A percentile compares a stretch with the other conserved stretches of the same genome.
phyloP scores from a whole-genome alignment of 1,140 invertebrate species.

The Rhizoglyphus robini region DNA sequence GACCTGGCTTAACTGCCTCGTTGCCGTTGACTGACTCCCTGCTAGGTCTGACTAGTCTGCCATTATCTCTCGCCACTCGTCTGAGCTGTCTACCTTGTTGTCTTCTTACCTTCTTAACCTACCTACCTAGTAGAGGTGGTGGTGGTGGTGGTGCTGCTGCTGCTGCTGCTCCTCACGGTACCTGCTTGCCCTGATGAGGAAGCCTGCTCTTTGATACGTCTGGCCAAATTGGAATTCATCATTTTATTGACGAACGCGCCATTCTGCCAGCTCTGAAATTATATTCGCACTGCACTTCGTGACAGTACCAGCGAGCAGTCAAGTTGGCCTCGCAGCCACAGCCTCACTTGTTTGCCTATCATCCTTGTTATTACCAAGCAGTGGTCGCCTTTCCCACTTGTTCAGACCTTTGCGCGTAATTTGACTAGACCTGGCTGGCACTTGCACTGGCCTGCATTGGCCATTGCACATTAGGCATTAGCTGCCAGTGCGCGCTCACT shows the following conservation, averaged over 20 bases:
- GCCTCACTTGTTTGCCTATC: slow-evolving; percentile 13
- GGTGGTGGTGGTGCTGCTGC: background rate
- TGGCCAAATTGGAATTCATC: slow-evolving; percentile 12
- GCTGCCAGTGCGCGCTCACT: background rate
- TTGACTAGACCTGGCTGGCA: slow-evolving; percentile 10
- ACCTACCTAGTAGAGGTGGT: background rate
- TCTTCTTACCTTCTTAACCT: background rate
- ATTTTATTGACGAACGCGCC: slow-evolving; percentile 5
- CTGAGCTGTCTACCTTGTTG: background rate
- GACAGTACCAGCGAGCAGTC: background rate
- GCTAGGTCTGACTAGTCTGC: slow-evolving; percentile 13
- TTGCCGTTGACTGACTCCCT: slow-evolving; percentile 12
- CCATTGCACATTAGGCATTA: background rate
- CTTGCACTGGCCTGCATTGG: background rate
- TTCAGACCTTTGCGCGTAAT: background rate
- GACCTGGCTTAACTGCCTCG: slow-evolving; percentile 7
- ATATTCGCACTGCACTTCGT: slow-evolving; percentile 7
- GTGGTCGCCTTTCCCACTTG: background rate
- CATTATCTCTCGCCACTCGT: background rate
- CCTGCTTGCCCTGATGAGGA: slow-evolving; percentile 1
- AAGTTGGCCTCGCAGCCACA: background rate
- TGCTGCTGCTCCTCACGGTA: background rate
- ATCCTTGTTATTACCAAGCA: slow-evolving; percentile 1
- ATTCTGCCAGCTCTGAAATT: background rate
- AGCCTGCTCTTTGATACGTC: slow-evolving; percentile 13